Base-by-base conservation (phyloP, 1,140 invertebrate species). In the Bombus superbus region DNA sequence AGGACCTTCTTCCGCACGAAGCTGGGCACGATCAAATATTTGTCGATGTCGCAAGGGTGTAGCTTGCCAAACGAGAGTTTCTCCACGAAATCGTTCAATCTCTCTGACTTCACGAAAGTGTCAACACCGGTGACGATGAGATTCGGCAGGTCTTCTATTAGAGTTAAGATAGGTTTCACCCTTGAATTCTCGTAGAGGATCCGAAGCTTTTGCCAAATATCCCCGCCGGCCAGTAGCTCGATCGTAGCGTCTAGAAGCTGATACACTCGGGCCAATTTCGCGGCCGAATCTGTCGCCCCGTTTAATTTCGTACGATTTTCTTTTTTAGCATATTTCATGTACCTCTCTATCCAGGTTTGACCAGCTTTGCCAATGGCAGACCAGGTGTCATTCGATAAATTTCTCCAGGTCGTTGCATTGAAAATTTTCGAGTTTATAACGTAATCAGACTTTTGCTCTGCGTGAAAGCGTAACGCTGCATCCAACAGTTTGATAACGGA, bases 111-210 rank as follows among this genome's bases (percentile, higher is more conserved):
- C 18, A 94, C 73, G 74, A 94, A 94, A n/a, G 94, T 94, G 64
- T 95, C 92, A 28, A 92, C 75, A 18, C 83, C 71, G 9, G 93
- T 92, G 53, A 94, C 79, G 3, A 89, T 81, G 13, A 95, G 80
- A 92, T 94, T 95, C 18, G 94, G 94, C 40, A 91, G 76, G 53
- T 95, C 94, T 57, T 95, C 94, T 8, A 92, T 81, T 22, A 95
- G 83, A n/a, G 89, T 92, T 28, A 94, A 78, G 13, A 94, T 11
- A 0, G 92, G 78, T 76, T 92, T 91, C 11, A 94, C 76, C 74
- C 89, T 92, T 2, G 94, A 91, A 25, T 80, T 87, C 11, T 94
- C 92, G 77, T 93, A 91, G 9, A 90, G 83, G 18, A 53, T 66
- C 9, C 91, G 84, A 25, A 94, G 74, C 62, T 94, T 94, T 38